These are phyloP conservation scores for Pissodes strobi DNA, from an alignment of 1,140 invertebrate genomes.

Conservation along the genomic window DNA sequence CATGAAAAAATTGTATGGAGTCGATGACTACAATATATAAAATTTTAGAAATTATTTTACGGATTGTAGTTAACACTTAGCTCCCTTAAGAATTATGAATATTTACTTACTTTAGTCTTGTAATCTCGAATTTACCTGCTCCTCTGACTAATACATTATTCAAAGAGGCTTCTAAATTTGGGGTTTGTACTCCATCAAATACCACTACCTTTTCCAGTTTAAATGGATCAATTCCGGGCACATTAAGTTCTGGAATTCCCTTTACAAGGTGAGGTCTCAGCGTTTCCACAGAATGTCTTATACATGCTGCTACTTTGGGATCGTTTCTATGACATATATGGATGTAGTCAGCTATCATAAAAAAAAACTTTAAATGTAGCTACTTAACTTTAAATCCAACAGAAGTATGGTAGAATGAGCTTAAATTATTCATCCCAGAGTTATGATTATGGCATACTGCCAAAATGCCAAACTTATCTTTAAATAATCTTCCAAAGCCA, in stretches of 20 bases:
- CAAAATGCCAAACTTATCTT: no score
- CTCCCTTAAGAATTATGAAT: no score
- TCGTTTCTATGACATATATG: constrained; percentile 67
- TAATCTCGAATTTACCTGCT: constrained; percentile 28
- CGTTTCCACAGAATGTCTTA: constrained; percentile 66
- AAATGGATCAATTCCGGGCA: constrained; percentile 69
- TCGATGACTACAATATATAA: no score
- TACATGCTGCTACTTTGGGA: constrained; percentile 67
- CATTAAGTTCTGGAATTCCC: constrained; percentile 70
- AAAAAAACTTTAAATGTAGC: no score
- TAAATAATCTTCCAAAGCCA: no score
- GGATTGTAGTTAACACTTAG: no score
- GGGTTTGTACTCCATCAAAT: constrained; percentile 8
- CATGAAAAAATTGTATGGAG: no score
- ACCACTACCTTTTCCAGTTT: constrained; percentile 59
- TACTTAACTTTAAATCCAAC: no score
- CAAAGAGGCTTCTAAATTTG: constrained; percentile 7
- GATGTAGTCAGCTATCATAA: constrained; percentile 72
- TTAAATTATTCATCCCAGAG: no score
- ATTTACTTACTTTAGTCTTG: constrained; percentile 34
- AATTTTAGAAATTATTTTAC: no score
- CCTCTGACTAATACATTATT: constrained; percentile 14
- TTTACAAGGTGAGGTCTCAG: constrained; percentile 63
- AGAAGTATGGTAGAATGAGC: no score
- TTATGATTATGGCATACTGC: no score